Base-by-base conservation (phyloP, 1,140 invertebrate species). In the Drosophila murphyi region DNA sequence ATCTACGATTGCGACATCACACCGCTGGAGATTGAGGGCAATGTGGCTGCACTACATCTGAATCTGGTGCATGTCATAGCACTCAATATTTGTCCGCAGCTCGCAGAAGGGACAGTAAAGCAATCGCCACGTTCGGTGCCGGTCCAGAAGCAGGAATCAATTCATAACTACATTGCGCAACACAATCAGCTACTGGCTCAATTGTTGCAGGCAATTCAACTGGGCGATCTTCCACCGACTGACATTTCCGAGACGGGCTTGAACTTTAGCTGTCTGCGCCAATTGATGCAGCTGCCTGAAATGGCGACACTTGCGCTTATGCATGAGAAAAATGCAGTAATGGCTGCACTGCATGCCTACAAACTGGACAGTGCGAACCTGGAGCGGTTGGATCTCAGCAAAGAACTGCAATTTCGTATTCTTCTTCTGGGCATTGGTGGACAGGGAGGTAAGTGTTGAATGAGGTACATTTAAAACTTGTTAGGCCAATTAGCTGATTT, bases 21-120 rank as follows among this genome's bases (percentile, higher is more conserved):
- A 12, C 94, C 94, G 1, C 71, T 93, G 10, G 93, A 94, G 54
- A 94, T 95, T 45, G 95, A 95, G 78, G 60, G 79, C 1, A 92
- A 94, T 72, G 94, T 95, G 8, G 74, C 87, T 2, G 94, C 93
- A 45, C 79, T 95, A 3, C 94, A 94, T 83, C 86, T 95, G 28
- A 95, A 95, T 92, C 92, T 95, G 45, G 92, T 95, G 2, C 93
- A 95, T 75, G 94, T 94, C 20, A 93, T 95, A 10, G 93, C 94
- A 5, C 79, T 93, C 1, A 95, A 94, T 76, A 94, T 93, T 57
- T 95, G 94, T 65, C 94, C 94, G 1, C 93, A 93, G 55, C 79
- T 95, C 41, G 83, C 86, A 0, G 77, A 78, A 2, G 60, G 67
- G 12, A 35, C 39, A 4, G 28, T 5, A 8, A 45, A 43, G 6